phyloP scores from a whole-genome alignment of 2,888 invertebrate species.

The Callyntrura sp. region DNA sequence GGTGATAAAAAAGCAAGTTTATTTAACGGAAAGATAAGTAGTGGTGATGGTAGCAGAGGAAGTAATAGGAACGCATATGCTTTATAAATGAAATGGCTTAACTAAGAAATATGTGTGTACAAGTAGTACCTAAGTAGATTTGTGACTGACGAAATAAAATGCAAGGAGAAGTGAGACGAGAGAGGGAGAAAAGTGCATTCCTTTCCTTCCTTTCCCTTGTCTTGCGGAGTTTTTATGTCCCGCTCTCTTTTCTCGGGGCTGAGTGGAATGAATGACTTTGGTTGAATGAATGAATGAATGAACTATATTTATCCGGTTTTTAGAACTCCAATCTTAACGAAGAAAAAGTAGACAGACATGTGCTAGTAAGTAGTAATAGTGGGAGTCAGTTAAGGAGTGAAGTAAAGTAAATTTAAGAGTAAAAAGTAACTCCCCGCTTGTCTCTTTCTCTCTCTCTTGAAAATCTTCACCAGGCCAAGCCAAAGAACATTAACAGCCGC shows the following conservation, averaged over 20 bases:
- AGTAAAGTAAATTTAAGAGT: constrained; percentile 72
- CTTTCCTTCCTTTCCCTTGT: constrained; percentile 27
- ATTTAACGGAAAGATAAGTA: constrained; percentile 61
- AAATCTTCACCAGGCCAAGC: not conserved
- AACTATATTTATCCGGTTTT: constrained; percentile 74
- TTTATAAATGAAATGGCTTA: constrained; percentile 32
- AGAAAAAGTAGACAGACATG: constrained; percentile 30
- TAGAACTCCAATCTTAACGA: constrained; percentile 34
- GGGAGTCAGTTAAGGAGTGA: constrained; percentile 42
- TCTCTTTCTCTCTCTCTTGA: constrained; percentile 40
- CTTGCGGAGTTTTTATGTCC: not conserved
- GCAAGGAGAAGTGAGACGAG: not conserved
- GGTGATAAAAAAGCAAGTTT: constrained; percentile 62
- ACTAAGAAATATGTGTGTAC: constrained; percentile 2
- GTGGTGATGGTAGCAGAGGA: not conserved
- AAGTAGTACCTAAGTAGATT: not conserved
- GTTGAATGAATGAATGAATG: constrained; percentile 71
- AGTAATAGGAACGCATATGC: constrained; percentile 3
- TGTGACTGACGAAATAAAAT: constrained; percentile 39
- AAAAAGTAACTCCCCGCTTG: constrained; percentile 69
- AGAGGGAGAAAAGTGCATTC: constrained; percentile 59
- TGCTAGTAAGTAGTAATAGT: constrained; percentile 2
- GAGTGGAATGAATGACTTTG: constrained; percentile 68
- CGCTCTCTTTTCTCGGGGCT: constrained; percentile 35
- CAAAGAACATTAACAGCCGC: constrained; percentile 8